Evolutionary conservation across 2,888 invertebrate genomes (phyloP), one percentile per base, ranked within the genome.

Genomic region (Vanessa cardui): DNA sequence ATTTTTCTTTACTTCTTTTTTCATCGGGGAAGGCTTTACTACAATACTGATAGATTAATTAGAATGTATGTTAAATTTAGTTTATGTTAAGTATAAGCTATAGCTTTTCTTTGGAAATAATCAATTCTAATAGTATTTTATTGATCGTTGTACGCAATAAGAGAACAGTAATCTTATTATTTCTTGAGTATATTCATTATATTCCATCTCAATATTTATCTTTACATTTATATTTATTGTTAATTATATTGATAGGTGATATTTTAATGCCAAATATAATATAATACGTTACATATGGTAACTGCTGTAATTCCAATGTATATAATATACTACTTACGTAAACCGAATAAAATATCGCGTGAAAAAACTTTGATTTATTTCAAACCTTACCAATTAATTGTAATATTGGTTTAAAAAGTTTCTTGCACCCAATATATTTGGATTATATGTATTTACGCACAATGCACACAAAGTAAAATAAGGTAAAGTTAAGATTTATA

Each of bases 251-350:
- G 12, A 39, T 16, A 31, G 15, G 31, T 54, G 16, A 54, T 54
- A 26, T 54, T 54, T 56, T 68, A 44, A 60, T 47, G 60, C 60
- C 60, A 47, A 49, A 64, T 31, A 49, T 64, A 15, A 39, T n/a
- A n/a, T n/a, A n/a, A n/a, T n/a, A n/a, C 39, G 20, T 31, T 20
- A 8, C 12, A 31, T 39, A 9, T 33, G 46, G 33, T 46, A 33
- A 26, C 16, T 26, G 26, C 26, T 26, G 26, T 26, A 31, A 7
- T 26, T 47, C 33, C 20, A 31, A 16, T 54, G 26, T 54, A 54
- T 54, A 54, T 31, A 54, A 6, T 31, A 31, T 31, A 6, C 7
- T 31, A 26, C 31, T 6, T 52, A 6, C 16, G 6, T 31, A 31
- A 54, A 54, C 26, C 31, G 26, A 54, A 26, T 52, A 52, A 52